phyloP scores from a whole-genome alignment of 2,888 invertebrate species.

The Drosophila dives region DNA sequence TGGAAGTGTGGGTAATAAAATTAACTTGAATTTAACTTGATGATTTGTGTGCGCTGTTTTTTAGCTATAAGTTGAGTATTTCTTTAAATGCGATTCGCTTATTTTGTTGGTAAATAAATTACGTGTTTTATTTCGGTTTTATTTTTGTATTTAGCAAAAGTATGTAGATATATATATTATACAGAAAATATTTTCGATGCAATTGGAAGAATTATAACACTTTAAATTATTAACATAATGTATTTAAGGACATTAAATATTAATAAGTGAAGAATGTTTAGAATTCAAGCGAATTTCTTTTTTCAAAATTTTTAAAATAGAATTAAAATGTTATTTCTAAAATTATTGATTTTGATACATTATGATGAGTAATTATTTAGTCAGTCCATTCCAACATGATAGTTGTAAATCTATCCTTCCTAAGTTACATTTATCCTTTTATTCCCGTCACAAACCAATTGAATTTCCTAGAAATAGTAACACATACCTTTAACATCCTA shows the following conservation, averaged over 20 bases:
- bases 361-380: no score
- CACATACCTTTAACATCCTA: neutral
- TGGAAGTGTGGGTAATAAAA: neutral
- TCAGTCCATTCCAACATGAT: neutral
- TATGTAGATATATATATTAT: no score
- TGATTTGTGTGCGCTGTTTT: neutral
- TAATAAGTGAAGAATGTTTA: no score
- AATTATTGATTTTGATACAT: no score
- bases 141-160: neutral
- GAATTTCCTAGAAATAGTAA: constrained; percentile 29
- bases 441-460: constrained; percentile 3
- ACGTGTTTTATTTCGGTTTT: neutral
- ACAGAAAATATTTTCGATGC: no score
- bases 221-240: neutral
- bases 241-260: no score
- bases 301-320: no score
- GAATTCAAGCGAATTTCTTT: no score
- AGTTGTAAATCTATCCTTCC: no score
- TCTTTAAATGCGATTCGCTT: neutral
- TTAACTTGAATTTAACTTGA: neutral
- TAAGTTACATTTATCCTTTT: neutral
- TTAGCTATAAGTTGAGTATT: neutral
- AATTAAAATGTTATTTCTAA: no score
- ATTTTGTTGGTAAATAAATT: neutral
- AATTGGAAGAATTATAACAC: no score